Conservation (phyloP, 2,888 invertebrate species). For the Drosophila testacea region DNA sequence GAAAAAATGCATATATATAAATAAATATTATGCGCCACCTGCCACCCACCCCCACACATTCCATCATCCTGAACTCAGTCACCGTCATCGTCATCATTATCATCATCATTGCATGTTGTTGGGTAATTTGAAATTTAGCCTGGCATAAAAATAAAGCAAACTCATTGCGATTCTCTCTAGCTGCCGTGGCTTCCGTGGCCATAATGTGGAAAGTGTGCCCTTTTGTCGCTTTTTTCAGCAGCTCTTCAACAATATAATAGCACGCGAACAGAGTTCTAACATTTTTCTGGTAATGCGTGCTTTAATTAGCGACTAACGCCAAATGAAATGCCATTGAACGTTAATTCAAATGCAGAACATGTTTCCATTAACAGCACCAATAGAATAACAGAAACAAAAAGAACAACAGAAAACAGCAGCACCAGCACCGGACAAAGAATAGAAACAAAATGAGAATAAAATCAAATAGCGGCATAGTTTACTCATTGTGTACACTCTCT, state of each 20-base stretch:
- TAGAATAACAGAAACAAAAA: conserved; percentile 7
- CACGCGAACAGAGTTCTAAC: conserved; percentile 38
- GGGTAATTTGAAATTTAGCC: conserved; percentile 61
- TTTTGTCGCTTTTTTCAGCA: conserved; percentile 43
- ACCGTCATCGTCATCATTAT: conserved; percentile 20
- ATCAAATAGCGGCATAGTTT: conserved; percentile 45
- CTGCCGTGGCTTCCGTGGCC: conserved; percentile 21
- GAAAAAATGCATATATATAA: conserved; percentile 6
- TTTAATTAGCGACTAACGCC: conserved; percentile 61
- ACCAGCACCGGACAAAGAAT: conserved; percentile 28
- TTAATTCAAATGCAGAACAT: conserved; percentile 72
- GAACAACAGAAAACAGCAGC: conserved; percentile 26
- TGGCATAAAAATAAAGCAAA: conserved; percentile 28
- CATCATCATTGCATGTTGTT: conserved; percentile 64
- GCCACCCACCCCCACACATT: conserved; percentile 4
- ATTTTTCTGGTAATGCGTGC: conserved; percentile 41
- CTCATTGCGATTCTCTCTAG: conserved; percentile 22
- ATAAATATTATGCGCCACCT: conserved; percentile 20
- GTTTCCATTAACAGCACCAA: conserved; percentile 59
- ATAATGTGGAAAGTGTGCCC: conserved; percentile 46
- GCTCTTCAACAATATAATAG: conserved; percentile 22
- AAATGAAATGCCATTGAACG: conserved; percentile 70
- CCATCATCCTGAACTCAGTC: conserved; percentile 17
- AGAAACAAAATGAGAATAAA: conserved; percentile 29
- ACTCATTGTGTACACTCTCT: conserved; percentile 9